phyloP scores from a whole-genome alignment of 2,113 vertebrate genomes.

The Mesocricetus auratus region DNA sequence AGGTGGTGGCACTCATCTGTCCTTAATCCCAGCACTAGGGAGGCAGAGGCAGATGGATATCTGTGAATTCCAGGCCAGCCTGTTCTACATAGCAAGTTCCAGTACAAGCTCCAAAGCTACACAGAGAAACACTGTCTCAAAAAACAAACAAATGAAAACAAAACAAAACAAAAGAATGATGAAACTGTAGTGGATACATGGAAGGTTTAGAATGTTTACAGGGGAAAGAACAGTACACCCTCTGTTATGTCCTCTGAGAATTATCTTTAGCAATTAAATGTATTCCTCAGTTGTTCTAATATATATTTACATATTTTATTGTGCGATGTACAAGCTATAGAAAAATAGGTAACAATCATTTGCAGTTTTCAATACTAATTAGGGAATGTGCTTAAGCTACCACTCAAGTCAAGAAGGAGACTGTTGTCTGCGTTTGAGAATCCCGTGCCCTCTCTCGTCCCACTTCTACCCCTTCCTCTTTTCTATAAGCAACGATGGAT shows the following conservation, averaged over 20 bases:
- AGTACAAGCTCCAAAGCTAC: no score
- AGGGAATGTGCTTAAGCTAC: not conserved
- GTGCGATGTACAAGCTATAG: not conserved
- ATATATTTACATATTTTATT: not conserved
- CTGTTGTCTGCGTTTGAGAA: not conserved
- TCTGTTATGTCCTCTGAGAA: not conserved
- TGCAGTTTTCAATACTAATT: not conserved
- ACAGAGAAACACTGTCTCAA: no score
- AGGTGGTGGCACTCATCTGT: no score
- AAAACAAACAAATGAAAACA: no score
- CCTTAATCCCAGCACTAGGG: no score
- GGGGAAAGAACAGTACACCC: not conserved
- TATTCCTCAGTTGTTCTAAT: not conserved
- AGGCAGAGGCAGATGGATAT: no score
- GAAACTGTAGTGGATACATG: not conserved
- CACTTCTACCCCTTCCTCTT: not conserved
- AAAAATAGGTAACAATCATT: not conserved
- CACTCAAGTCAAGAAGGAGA: not conserved
- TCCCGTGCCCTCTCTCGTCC: not conserved
- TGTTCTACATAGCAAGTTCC: no score
- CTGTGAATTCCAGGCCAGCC: no score
- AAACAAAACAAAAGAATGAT: no score
- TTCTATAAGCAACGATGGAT: not conserved
- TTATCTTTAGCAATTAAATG: not conserved
- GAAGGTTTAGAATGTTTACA: conserved; percentile 18